phyloP scores from a whole-genome alignment of 1,140 invertebrate genomes.

The Drosophila parabipectinata region DNA sequence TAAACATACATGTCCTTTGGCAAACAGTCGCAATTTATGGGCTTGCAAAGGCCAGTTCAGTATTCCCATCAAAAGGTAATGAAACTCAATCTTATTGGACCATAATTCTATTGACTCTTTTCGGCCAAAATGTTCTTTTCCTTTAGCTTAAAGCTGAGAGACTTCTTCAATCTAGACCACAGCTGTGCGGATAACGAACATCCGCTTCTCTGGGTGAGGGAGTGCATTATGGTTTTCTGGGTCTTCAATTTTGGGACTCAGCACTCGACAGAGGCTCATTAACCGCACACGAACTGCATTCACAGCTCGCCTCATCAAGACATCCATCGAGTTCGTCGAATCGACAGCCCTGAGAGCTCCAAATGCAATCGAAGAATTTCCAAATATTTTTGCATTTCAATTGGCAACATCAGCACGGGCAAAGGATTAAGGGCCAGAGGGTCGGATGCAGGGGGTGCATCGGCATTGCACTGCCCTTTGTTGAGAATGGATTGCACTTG shows the following conservation, averaged over 20 bases:
- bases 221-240: constrained; percentile 7
- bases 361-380: constrained; percentile 54
- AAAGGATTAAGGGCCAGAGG: neutral
- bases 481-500: constrained; percentile 73
- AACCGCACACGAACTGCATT: constrained; percentile 26
- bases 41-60: constrained; percentile 25
- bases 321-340: constrained; percentile 10
- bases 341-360: neutral
- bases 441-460: constrained; percentile 1
- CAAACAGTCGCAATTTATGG: constrained; percentile 60
- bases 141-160: too few relatives aligned
- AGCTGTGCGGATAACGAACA: neutral
- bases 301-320: constrained; percentile 11
- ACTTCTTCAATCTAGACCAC: too few relatives aligned
- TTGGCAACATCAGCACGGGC: constrained; percentile 59
- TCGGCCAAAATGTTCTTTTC: neutral
- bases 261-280: constrained; percentile 18
- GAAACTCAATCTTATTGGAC: too few relatives aligned
- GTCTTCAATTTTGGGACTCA: constrained; percentile 6
- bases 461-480: constrained; percentile 39
- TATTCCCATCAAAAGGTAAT: too few relatives aligned
- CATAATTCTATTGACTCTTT: neutral
- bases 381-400: constrained; percentile 81
- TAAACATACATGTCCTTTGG: constrained; percentile 32
- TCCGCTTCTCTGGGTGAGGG: too few relatives aligned